phyloP scores from a whole-genome alignment of 2,888 invertebrate species.

The Eucera pruinosa region DNA sequence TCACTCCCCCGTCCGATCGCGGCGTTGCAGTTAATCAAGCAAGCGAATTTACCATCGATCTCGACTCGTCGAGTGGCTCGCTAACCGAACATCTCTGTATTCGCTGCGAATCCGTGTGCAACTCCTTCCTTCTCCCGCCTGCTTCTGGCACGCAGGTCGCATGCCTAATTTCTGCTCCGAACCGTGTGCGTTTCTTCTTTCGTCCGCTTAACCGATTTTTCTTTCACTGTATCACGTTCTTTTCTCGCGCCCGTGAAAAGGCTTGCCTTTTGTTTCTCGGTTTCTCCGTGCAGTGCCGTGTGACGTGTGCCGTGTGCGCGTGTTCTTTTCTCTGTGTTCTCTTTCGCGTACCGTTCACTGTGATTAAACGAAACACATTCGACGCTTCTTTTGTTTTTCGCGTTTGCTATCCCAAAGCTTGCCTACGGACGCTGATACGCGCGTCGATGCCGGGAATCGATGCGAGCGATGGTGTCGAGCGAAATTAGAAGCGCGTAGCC shows the following conservation, averaged over 20 bases:
- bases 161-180: slow-evolving; percentile 49
- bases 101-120: slow-evolving; percentile 45
- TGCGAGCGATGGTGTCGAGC: too few relatives aligned
- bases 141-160: slow-evolving; percentile 65
- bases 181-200: slow-evolving; percentile 22
- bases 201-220: slow-evolving; percentile 42
- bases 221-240: too few relatives aligned
- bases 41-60: slow-evolving; percentile 70
- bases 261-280: too few relatives aligned
- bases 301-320: background rate
- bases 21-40: slow-evolving; percentile 70
- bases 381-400: slow-evolving; percentile 22
- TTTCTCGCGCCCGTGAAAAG: too few relatives aligned
- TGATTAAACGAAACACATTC: slow-evolving; percentile 31
- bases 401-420: too few relatives aligned
- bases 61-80: slow-evolving; percentile 66
- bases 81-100: slow-evolving; percentile 59
- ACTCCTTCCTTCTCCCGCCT: slow-evolving; percentile 29
- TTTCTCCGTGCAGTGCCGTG: background rate
- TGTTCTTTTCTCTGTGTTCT: background rate
- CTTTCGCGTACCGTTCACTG: too few relatives aligned
- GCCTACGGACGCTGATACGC: too few relatives aligned
- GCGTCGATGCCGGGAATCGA: too few relatives aligned
- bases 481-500: too few relatives aligned
- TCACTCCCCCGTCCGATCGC: too few relatives aligned